Base-by-base conservation (phyloP, 2,113 vertebrate genomes). In the Cinclus cinclus region DNA sequence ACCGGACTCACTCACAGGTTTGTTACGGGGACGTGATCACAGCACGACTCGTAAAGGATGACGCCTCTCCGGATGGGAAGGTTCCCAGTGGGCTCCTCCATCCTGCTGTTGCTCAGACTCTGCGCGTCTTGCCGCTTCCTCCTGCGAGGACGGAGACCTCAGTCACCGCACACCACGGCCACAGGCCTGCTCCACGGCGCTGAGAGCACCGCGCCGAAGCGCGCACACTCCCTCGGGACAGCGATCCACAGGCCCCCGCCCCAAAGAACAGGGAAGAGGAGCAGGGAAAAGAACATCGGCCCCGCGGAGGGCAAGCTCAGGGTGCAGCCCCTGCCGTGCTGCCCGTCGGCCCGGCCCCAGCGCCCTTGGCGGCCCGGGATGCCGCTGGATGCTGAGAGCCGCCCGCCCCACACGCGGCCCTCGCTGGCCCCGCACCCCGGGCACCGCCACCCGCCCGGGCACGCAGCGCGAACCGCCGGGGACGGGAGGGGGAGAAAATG, bases 1-100 rank as follows among this genome's bases (percentile, higher is more conserved):
- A 13, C 9, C 60, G 42, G 27, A 4, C 24, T 63, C 49, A 21
- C 56, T 88, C 97, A 98, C 98, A 96, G 60, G 65, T 89, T 96
- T 67, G 95, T 74, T n/a, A 90, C 3, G 63, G 85, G 76, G 94
- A 62, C 6, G 19, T 13, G 70, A 58, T 27, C 83, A 21, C 70
- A 79, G 92, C 77, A 90, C 44, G 83, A 35, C 73, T 89, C n/a
- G 20, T 83, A 24, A 6, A 94, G 60, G 49, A 95, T n/a, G 15
- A 41, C 10, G 58, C 64, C 88, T 77, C 80, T 92, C 67, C 50
- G 93, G 33, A 30, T 6, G 46, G 62, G 42, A 71, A 89, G 16
- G 33, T 59, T 35, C 68, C 58, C 83, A 15, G 6, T 6, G 52
- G 52, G 53, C 65, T 93, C 63, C 60, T 92, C 96, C 97, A 98